phyloP scores from a whole-genome alignment of 2,797 vertebrate genomes.

The Alosa sapidissima region DNA sequence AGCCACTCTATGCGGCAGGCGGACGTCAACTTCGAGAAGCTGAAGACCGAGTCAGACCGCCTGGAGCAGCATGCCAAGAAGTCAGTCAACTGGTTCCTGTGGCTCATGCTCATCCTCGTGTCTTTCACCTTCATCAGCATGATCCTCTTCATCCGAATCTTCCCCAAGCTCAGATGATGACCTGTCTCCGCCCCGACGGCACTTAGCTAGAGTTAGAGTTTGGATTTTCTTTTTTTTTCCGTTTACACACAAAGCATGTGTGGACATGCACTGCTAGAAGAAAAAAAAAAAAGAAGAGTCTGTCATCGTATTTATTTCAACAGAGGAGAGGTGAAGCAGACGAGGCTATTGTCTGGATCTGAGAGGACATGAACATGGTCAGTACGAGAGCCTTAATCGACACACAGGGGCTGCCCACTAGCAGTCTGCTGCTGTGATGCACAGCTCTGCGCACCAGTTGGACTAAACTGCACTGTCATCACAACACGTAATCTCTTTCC shows the following conservation, averaged over 20 bases:
- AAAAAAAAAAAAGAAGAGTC: not conserved
- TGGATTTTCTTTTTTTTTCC: not conserved
- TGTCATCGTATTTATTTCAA: not conserved
- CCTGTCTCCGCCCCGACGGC: not conserved
- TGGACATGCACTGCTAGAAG: not conserved
- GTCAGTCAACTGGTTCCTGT: slow-evolving; percentile 96
- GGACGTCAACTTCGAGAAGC: slow-evolving; percentile 93
- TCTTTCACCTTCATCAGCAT: slow-evolving; percentile 96
- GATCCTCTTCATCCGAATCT: slow-evolving; percentile 96
- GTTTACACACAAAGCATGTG: not conserved
- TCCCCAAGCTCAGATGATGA: slow-evolving; percentile 88
- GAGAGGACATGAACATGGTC: not conserved
- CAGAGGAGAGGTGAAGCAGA: not conserved
- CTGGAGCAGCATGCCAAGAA: slow-evolving; percentile 96
- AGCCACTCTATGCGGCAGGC: slow-evolving; percentile 91
- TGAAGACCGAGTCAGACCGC: slow-evolving; percentile 92
- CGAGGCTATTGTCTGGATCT: not conserved
- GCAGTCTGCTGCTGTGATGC: not conserved
- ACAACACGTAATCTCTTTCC: not conserved
- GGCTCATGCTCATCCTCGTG: slow-evolving; percentile 93
- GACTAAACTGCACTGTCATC: not conserved
- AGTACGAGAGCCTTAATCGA: not conserved
- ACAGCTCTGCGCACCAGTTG: not conserved
- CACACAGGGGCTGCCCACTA: not conserved
- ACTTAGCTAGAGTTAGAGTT: not conserved